Base-by-base conservation (phyloP, 1,140 invertebrate species). In the Hestina assimilis region DNA sequence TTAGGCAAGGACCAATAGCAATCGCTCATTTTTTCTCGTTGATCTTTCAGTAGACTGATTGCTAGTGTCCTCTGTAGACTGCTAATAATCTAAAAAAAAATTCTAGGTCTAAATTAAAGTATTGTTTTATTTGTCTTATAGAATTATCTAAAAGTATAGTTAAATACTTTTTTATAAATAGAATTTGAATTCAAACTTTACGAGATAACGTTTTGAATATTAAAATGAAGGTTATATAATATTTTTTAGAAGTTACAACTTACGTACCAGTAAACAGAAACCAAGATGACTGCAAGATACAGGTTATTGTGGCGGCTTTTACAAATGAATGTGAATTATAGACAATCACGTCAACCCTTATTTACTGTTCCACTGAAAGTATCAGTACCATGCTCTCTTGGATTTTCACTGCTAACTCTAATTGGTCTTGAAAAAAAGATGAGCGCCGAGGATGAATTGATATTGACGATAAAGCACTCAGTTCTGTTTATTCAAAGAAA, bases 391-490 rank as follows among this genome's bases (percentile, higher is more conserved):
- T 72, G 50, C 47, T 61, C 79, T 9, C 24, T 89, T 24, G 76
- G 82, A n/a, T 82, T 88, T 57, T 87, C 87, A 14, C 12, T 89
- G 24, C 77, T 89, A 47, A 89, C 82, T 5, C 82, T 79, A 62
- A 63, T 89, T 14, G 86, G 83, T 8, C 77, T 89, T 26, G 78
- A 89, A 46, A 82, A 83, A 24, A 84, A 92, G 61, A 79, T 91
- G 46, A 90, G 90, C 35, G 86, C 92, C 28, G 92, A 94, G 81
- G 91, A 92, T 40, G 92, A 94, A 72, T 72, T 95, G 11, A 92
- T 95, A 63, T 89, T 90, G 48, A 93, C 91, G 0, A 92, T 96
- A 35, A 96, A 96, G 88, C 84, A 93, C 63, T 94, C 93, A 2
- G 89, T 95, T 55, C 77, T 94, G 6, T 90, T 92, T 52, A 93